Base-by-base conservation (phyloP, 2,113 vertebrate genomes). In the Alouatta palliata region DNA sequence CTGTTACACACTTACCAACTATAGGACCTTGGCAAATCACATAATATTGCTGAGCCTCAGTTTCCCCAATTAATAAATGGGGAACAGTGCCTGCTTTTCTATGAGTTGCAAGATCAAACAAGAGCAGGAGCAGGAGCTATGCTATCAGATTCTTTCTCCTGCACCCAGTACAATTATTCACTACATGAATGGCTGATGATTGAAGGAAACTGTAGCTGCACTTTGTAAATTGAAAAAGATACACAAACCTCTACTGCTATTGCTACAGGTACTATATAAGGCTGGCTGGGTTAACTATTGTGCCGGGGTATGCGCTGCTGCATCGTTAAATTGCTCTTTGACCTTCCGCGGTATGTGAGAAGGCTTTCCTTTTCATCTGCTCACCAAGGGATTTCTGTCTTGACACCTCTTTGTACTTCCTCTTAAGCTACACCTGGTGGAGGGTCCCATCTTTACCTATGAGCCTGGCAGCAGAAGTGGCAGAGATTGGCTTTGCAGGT, bases 391-490 rank as follows among this genome's bases (percentile, higher is more conserved):
- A 76, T 80, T 40, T 89, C 30, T 81, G 45, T 43, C 40, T 79
- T 11, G 25, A 61, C 64, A 77, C 35, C 91, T 68, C 54, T 95
- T 37, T 75, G 64, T 43, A 66, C 79, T 73, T 1, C 32, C 32
- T 84, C 92, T 75, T 88, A 94, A 73, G 75, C 79, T 75, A 94
- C 89, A 94, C 83, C 47, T 47, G 64, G 75, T 68, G 8, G 37
- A 85, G 70, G n/a, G 47, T 32, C 56, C 96, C 71, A 32, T 93
- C 84, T 97, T 98, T 97, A 99, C 99, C 99, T 99, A 99, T 99
- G 99, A 0, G 99, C 99, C 98, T 99, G 99, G 98, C 99, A 99
- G 98, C 99, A 99, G 98, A 99, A 99, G 95, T 98, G 99, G 97
- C 99, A 99, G 73, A 99, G 98, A 97, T 98, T 98, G 93, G 98